Evolutionary conservation across 1,140 invertebrate genomes (phyloP).

Genomic region (Paralvinella palmiformis): DNA sequence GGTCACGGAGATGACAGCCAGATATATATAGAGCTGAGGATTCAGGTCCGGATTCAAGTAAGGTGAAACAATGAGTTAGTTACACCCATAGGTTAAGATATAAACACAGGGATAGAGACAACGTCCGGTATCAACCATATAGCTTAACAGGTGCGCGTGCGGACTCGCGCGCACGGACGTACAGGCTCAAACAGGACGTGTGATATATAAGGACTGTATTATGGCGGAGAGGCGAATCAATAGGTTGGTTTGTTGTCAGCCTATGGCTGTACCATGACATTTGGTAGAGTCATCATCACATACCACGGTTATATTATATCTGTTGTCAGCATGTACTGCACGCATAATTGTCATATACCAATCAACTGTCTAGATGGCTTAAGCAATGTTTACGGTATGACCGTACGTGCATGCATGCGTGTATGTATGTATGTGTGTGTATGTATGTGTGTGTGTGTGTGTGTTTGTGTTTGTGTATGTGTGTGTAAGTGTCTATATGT

Average conservation of each 20-base stretch:
- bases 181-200: too few species aligned
- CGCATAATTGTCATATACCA: not conserved
- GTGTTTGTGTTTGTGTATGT: conserved; percentile 4
- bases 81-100: too few species aligned
- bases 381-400: not conserved
- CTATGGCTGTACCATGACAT: not conserved
- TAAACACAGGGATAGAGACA: too few species aligned
- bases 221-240: not conserved
- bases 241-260: not conserved
- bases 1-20: too few species aligned
- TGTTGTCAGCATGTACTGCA: not conserved
- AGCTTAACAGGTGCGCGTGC: too few species aligned
- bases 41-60: too few species aligned
- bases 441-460: conserved; percentile 1
- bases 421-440: not conserved
- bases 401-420: not conserved
- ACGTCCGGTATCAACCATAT: too few species aligned
- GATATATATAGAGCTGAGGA: too few species aligned
- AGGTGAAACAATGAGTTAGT: too few species aligned
- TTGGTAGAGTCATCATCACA: not conserved
- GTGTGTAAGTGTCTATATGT: not conserved
- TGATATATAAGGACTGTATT: too few species aligned
- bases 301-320: not conserved
- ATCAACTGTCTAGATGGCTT: not conserved
- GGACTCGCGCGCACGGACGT: too few species aligned